phyloP scores from a whole-genome alignment of 30 jellyfish, hydroid and myxozoan genomes.

The Chironex yamaguchii region DNA sequence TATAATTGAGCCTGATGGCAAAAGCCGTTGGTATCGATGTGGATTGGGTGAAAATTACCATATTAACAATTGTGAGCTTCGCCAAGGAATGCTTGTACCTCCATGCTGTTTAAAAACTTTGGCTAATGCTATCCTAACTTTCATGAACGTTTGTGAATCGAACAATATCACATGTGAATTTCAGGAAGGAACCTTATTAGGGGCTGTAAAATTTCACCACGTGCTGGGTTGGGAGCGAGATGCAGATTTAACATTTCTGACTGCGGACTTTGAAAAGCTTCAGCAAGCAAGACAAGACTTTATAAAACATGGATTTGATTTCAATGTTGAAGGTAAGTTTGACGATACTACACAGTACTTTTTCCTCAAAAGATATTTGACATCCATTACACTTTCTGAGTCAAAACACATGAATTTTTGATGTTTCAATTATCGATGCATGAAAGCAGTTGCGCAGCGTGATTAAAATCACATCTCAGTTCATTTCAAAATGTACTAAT shows the following conservation, averaged over 20 bases:
- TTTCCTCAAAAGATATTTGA: too few relatives aligned
- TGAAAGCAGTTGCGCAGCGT: not conserved
- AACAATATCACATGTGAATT: conserved; percentile 65
- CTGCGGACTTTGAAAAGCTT: conserved; percentile 71
- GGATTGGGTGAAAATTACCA: conserved; percentile 34
- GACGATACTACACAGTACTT: not conserved
- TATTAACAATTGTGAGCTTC: conserved; percentile 45
- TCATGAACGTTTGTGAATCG: conserved; percentile 47
- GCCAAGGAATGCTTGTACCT: conserved; percentile 95
- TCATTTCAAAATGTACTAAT: too few relatives aligned
- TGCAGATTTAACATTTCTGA: conserved; percentile 84
- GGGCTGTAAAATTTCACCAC: conserved; percentile 77
- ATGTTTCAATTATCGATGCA: too few relatives aligned
- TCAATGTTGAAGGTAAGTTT: conserved; percentile 57
- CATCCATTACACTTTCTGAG: not conserved
- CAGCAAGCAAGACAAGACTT: not conserved
- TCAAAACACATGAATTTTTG: not conserved
- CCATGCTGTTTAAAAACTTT: conserved; percentile 92
- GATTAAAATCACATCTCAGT: too few relatives aligned
- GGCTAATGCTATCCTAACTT: conserved; percentile 74
- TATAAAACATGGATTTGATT: conserved; percentile 28
- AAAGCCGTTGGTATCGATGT: conserved; percentile 85
- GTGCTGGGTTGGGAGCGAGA: conserved; percentile 95
- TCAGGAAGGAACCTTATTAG: conserved; percentile 89
- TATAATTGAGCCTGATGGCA: conserved; percentile 38